Conservation (phyloP, 2,888 invertebrate genomes). For the Beris chalybata region DNA sequence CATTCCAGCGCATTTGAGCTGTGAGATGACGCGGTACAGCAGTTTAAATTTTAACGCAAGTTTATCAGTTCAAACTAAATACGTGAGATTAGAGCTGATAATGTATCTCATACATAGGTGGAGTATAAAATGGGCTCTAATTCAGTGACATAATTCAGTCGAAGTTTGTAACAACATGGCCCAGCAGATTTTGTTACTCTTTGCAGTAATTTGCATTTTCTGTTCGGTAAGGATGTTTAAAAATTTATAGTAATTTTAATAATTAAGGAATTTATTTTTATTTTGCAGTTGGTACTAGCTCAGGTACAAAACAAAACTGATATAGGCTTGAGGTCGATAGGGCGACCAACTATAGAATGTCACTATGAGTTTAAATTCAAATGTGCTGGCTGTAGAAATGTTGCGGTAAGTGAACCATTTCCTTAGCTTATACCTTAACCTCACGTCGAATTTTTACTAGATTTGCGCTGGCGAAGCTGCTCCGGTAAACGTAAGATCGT, state of each 20-base stretch:
- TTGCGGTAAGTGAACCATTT: not conserved
- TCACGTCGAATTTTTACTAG: not conserved
- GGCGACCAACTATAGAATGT: not conserved
- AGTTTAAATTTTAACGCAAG: not conserved
- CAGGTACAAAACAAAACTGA: too few relatives aligned
- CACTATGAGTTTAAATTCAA: not conserved
- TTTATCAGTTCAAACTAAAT: not conserved
- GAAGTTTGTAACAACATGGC: too few relatives aligned
- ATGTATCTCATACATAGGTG: not conserved
- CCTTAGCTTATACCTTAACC: not conserved
- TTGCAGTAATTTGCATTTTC: too few relatives aligned
- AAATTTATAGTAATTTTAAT: too few relatives aligned
- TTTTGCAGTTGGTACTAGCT: too few relatives aligned
- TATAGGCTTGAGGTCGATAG: not conserved
- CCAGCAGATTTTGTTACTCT: too few relatives aligned
- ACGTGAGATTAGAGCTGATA: not conserved
- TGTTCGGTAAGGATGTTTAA: too few relatives aligned
- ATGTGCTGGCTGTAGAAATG: not conserved
- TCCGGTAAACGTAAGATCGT: constrained; percentile 2
- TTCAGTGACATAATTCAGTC: too few relatives aligned
- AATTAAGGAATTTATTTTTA: too few relatives aligned
- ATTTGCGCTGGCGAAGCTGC: not conserved
- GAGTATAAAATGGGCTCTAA: not conserved
- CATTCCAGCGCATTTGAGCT: too few relatives aligned
- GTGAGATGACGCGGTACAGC: too few relatives aligned